Evolutionary conservation across 2,888 invertebrate genomes (phyloP).

Genomic region (Catocala nupta): DNA sequence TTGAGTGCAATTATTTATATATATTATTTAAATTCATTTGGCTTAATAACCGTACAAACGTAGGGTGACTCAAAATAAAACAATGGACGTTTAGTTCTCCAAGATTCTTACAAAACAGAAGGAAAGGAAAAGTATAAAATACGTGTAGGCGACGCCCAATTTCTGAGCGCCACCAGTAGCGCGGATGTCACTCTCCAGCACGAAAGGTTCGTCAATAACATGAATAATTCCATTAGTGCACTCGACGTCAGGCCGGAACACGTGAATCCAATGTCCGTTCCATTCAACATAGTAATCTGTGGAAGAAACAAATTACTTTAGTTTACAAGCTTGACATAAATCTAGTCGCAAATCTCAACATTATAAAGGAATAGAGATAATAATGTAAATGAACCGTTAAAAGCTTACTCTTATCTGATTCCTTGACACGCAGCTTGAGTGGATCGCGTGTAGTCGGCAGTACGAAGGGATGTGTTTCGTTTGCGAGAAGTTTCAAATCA

Average conservation of each 20-base stretch:
- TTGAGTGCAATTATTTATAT: neutral
- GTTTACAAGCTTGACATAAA: slow-evolving; percentile 28
- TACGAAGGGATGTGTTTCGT: slow-evolving; percentile 89
- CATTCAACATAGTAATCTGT: slow-evolving; percentile 94
- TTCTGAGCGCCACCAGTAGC: slow-evolving; percentile 87
- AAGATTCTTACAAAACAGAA: slow-evolving; percentile 69
- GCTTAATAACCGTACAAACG: slow-evolving; percentile 38
- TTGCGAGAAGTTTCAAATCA: slow-evolving; percentile 90
- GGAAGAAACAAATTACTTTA: slow-evolving; percentile 43
- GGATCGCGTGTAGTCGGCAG: slow-evolving; percentile 91
- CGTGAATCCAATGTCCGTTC: slow-evolving; percentile 94
- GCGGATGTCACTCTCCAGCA: slow-evolving; percentile 93
- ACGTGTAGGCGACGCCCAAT: slow-evolving; percentile 56
- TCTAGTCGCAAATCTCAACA: slow-evolving; percentile 32
- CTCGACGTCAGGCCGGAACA: slow-evolving; percentile 96
- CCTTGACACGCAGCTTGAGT: slow-evolving; percentile 91
- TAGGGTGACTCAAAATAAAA: slow-evolving; percentile 51
- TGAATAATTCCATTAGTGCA: slow-evolving; percentile 98
- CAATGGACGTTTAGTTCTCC: slow-evolving; percentile 63
- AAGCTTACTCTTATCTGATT: slow-evolving; percentile 89
- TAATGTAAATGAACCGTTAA: slow-evolving; percentile 55
- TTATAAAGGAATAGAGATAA: slow-evolving; percentile 49
- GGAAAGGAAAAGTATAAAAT: slow-evolving; percentile 63
- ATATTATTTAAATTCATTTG: slow-evolving; percentile 16
- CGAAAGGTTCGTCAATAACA: slow-evolving; percentile 95